Evolutionary conservation across 2,888 invertebrate species (phyloP).

Genomic region (Abrostola triplasia): DNA sequence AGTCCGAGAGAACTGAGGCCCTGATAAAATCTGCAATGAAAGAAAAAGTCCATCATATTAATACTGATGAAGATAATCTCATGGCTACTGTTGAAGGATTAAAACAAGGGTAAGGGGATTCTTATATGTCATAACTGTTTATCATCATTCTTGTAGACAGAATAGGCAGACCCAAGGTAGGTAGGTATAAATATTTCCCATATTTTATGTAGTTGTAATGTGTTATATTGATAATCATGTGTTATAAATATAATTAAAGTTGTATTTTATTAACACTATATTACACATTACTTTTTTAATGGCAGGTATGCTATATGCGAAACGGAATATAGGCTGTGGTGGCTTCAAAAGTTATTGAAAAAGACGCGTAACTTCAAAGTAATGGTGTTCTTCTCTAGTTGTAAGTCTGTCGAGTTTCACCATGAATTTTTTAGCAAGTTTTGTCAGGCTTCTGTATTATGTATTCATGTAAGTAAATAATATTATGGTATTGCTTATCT

Average conservation of each 20-base stretch:
- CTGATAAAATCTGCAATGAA: constrained; percentile 95
- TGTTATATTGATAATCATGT: no score
- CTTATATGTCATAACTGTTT: no score
- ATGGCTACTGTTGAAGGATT: constrained; percentile 94
- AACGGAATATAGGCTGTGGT: constrained; percentile 96
- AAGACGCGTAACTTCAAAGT: constrained; percentile 97
- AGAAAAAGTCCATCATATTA: constrained; percentile 96
- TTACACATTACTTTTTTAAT: constrained; percentile 10
- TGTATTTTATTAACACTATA: no score
- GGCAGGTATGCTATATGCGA: constrained; percentile 96
- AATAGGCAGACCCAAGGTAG: not conserved
- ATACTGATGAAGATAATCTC: constrained; percentile 95
- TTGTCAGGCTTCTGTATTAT: constrained; percentile 96
- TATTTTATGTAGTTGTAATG: no score
- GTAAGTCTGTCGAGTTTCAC: constrained; percentile 98
- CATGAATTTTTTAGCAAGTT: constrained; percentile 96
- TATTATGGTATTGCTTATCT: constrained; percentile 4
- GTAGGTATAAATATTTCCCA: no score
- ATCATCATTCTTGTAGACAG: no score
- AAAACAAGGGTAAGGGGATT: constrained; percentile 90
- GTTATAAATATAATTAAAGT: no score
- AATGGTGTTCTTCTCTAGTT: constrained; percentile 99
- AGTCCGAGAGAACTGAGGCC: constrained; percentile 96
- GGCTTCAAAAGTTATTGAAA: constrained; percentile 98
- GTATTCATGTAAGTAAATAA: constrained; percentile 96